Evolutionary conservation across 1,140 invertebrate species (phyloP), one percentile per base, ranked within the genome.

Genomic region (Maniola jurtina): DNA sequence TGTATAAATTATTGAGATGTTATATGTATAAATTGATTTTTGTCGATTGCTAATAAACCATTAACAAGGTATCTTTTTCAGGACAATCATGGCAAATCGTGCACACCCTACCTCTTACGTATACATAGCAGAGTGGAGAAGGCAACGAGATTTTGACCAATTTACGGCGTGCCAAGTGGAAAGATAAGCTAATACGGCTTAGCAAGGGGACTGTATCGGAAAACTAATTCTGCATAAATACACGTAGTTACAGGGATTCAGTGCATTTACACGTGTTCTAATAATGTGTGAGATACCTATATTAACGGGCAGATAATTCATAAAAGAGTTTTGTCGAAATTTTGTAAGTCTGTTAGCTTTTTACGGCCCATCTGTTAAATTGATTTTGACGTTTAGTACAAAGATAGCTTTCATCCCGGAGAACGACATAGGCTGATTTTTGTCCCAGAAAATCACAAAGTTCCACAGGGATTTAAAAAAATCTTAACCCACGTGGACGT

Each of bases 81-180:
- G 52, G 35, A 15, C 15, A 14, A 57, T n/a, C n/a, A n/a, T 5
- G 9, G 35, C 16, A 16, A 16, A 13, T 11, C 6, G 6, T 57
- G 13, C 14, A 38, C 69, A 80, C 76, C 78, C 78, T 71, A 83
- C 64, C 64, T 75, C 79, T 82, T 80, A 84, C 67, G 75, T 79
- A 78, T 81, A 86, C 79, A 77, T 79, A 72, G 74, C 70, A 75
- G 78, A 88, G 79, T 84, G 77, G 79, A 81, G 81, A 71, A 88
- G 77, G 72, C 80, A 85, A 75, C 74, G 81, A 89, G 88, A 89
- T 90, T 90, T 88, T 90, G 88, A 90, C 88, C 88, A 90, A 89
- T 88, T 89, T 89, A 89, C 85, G 83, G 81, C 81, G 88, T 90
- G 88, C 86, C 86, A 89, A 89, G 80, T 88, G 81, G 82, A 89